Percentiles rank a stretch among this genome's conserved stretches.
Evolutionary conservation across 2,113 vertebrate species (phyloP).

Genomic region (Thamnaconus septentrionalis): DNA sequence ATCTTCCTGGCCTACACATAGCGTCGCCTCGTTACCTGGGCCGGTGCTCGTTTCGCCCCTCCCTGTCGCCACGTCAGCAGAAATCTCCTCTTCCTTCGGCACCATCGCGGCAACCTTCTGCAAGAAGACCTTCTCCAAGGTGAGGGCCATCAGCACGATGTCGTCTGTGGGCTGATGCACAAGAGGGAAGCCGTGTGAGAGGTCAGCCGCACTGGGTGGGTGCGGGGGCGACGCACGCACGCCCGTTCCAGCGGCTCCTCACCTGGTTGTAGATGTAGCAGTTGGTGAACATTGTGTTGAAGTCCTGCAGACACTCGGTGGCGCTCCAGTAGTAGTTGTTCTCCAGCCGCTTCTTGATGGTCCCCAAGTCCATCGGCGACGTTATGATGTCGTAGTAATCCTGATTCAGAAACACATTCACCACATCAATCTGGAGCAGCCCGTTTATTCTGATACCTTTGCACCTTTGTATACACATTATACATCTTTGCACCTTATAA

Average conservation of each 20-base stretch:
- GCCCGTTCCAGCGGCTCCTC: conserved; percentile 10
- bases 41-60: conserved; percentile 81
- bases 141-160: conserved; percentile 97
- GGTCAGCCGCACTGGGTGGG: background rate
- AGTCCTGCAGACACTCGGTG: conserved; percentile 95
- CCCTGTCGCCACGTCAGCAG: conserved; percentile 83
- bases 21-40: conserved; percentile 70
- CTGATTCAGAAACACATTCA: conserved; percentile 64
- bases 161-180: conserved; percentile 90
- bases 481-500: too few species aligned
- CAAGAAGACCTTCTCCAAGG: conserved; percentile 94
- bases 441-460: too few species aligned
- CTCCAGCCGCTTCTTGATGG: conserved; percentile 94
- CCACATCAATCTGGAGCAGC: background rate
- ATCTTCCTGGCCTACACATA: too few species aligned
- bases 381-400: conserved; percentile 97
- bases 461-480: too few species aligned
- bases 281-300: conserved; percentile 99
- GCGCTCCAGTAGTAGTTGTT: conserved; percentile 95
- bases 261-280: conserved; percentile 99
- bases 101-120: conserved; percentile 94
- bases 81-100: conserved; percentile 86
- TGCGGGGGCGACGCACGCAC: rapidly evolving
- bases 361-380: conserved; percentile 97
- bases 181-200: background rate